Percentiles rank a stretch among this genome's conserved stretches.
phyloP scores from a whole-genome alignment of 2,797 vertebrate genomes.

The Channallabes apus region DNA sequence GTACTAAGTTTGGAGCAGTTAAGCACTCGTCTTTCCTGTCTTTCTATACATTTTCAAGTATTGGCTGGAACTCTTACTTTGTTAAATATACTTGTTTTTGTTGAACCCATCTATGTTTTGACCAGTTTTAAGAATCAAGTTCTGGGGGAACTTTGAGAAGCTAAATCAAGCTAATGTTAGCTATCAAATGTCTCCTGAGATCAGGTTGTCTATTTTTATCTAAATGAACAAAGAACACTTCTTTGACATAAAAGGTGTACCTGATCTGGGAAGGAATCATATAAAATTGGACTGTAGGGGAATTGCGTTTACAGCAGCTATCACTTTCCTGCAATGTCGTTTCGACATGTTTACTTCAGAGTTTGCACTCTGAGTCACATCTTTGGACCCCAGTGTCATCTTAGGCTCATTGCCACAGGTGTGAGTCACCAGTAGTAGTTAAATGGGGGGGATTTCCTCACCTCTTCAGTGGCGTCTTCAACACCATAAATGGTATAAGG shows the following conservation, averaged over 20 bases:
- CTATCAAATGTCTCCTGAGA: not conserved
- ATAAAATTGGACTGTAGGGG: not conserved
- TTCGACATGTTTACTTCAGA: conserved; percentile 3
- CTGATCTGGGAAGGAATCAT: not conserved
- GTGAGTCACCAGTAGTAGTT: not conserved
- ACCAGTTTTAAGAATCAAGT: not conserved
- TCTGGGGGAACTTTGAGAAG: not conserved
- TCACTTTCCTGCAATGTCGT: not conserved
- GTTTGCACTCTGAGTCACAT: conserved; percentile 8
- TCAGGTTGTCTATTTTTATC: not conserved
- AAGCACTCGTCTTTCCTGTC: not conserved
- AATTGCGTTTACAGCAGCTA: not conserved
- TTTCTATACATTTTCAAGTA: not conserved
- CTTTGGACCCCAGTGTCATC: not conserved
- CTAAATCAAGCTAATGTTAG: not conserved
- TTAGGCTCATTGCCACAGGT: conserved; percentile 6
- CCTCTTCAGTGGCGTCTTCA: not conserved
- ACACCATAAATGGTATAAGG: conserved; percentile 4
- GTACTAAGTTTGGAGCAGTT: not conserved
- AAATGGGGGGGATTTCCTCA: conserved; percentile 21
- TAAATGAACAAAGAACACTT: not conserved
- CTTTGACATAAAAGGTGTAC: not conserved
- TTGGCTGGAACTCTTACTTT: not conserved
- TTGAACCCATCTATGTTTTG: not conserved
- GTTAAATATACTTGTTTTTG: not conserved